Base-by-base conservation (phyloP, 1,140 invertebrate genomes). In the Drosophila sp. region DNA sequence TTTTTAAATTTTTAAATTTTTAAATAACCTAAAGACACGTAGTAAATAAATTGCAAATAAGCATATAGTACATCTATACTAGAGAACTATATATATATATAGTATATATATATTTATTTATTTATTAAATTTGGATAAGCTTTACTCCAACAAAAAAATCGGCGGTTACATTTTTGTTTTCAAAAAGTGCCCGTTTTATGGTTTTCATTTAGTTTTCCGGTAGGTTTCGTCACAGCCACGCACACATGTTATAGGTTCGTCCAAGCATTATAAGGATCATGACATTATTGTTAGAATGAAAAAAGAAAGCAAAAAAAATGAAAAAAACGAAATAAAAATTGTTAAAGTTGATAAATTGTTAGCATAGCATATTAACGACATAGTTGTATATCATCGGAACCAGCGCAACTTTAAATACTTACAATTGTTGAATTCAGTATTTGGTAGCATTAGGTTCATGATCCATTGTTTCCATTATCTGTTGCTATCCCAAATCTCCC, bases 391-490 rank as follows among this genome's bases (percentile, higher is more conserved):
- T 56, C 54, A 36, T 36, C 48, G 59, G 43, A 74, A 71, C 66
- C 72, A 80, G 56, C 72, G 69, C 81, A 75, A 78, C 78, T 76
- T 84, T 76, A 86, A 86, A 72, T 65, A 63, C 64, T 43, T 76
- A 63, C 78, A 86, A 86, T 84, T 84, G 81, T 84, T 84, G 73
- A 86, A 75, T 81, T 72, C 81, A 87, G 81, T 78, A 72, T 86
- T 80, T 63, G 58, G 25, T 80, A 74, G 74, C 77, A 66, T 86
- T 80, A 78, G 81, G 70, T 81, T 81, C 75, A 87, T 86, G 81
- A 87, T 81, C 78, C 82, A 86, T 86, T 87, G 81, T 87, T 86
- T 86, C 66, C 78, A 87, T 86, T 86, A 86, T 86, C 82, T 79
- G 82, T 87, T 87, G 82, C 81, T 81, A 51, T 32, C 9, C 38